Evolutionary conservation across 2,113 vertebrate genomes (phyloP).

Genomic region (Cochlearius cochlearius): DNA sequence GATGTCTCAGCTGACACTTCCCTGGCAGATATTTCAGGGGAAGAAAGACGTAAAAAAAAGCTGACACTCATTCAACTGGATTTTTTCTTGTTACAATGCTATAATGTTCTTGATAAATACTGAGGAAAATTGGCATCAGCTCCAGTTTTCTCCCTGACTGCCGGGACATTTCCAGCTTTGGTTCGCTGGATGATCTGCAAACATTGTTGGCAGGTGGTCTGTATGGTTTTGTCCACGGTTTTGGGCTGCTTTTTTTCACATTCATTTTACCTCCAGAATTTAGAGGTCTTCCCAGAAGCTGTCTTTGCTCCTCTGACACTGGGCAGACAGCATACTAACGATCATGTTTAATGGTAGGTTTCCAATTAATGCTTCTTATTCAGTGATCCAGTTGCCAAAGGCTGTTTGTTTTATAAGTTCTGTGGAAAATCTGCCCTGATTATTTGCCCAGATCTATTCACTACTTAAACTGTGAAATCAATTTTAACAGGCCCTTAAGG

Average conservation of each 20-base stretch:
- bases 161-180: not conserved
- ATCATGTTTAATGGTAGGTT: not conserved
- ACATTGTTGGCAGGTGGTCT: not conserved
- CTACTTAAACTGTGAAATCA: not conserved
- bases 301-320: not conserved
- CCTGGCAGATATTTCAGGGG: not conserved
- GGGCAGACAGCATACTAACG: not conserved
- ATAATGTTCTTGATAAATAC: conserved; percentile 12
- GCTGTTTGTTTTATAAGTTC: conserved; percentile 11
- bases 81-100: not conserved
- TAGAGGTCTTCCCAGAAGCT: not conserved
- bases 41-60: not conserved
- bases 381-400: not conserved
- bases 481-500: not conserved
- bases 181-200: not conserved
- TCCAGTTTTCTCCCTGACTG: not conserved
- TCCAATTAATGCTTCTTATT: not conserved
- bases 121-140: not conserved
- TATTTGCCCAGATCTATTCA: not conserved
- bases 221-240: not conserved
- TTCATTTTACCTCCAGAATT: not conserved
- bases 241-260: not conserved
- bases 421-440: not conserved
- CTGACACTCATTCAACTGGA: not conserved
- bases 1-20: conserved; percentile 35